Conservation (phyloP, 2,888 invertebrate species). For the Tanaodytes sp. region DNA sequence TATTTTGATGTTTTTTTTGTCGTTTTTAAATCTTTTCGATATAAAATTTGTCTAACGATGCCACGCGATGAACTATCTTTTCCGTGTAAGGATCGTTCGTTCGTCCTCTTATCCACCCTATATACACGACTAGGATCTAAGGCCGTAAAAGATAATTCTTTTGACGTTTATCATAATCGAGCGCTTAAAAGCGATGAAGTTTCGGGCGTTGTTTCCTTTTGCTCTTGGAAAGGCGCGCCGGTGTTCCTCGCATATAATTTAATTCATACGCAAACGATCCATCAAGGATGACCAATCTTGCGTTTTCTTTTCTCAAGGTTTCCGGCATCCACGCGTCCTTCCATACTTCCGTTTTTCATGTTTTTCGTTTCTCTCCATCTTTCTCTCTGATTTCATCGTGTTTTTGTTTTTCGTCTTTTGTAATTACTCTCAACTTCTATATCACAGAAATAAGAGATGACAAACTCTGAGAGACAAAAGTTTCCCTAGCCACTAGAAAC, state of each 20-base stretch:
- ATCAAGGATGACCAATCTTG: too few species aligned
- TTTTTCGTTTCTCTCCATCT: slow-evolving; percentile 6
- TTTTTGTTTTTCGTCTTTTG: too few species aligned
- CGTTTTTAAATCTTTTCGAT: slow-evolving; percentile 69
- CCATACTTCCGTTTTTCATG: slow-evolving; percentile 11
- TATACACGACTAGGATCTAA: slow-evolving; percentile 72
- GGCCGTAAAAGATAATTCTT: slow-evolving; percentile 67
- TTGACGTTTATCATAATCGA: slow-evolving; percentile 55
- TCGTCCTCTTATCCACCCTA: slow-evolving; percentile 64
- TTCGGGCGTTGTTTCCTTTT: slow-evolving; percentile 28
- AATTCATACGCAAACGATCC: background rate
- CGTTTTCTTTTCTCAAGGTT: too few species aligned
- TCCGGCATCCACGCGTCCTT: too few species aligned
- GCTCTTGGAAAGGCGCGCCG: slow-evolving; percentile 1
- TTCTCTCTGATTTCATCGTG: too few species aligned
- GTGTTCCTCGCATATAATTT: slow-evolving; percentile 4
- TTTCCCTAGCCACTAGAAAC: slow-evolving; percentile 54
- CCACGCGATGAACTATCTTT: slow-evolving; percentile 69
- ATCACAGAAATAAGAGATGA: slow-evolving; percentile 54
- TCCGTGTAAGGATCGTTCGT: slow-evolving; percentile 64
- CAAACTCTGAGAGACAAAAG: slow-evolving; percentile 47
- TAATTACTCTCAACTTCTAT: too few species aligned
- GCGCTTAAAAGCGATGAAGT: slow-evolving; percentile 43
- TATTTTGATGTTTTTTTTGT: slow-evolving; percentile 70
- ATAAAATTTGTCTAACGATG: slow-evolving; percentile 73